These are phyloP conservation scores for Drosophila kurseongensis DNA, from an alignment of 1,140 invertebrate genomes.

Conservation along the genomic window DNA sequence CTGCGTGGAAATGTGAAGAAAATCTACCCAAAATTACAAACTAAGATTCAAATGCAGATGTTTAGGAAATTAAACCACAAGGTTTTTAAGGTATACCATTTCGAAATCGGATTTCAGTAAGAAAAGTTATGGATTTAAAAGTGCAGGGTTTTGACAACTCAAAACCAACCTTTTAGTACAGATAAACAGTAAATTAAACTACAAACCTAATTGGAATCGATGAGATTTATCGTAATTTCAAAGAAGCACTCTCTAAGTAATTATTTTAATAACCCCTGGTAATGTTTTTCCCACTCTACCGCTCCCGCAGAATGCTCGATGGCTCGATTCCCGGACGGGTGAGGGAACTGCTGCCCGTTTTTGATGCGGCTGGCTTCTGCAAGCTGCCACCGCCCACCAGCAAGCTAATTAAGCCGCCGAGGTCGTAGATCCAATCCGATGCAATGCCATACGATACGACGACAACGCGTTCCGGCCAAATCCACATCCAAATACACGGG, in stretches of 20 bases:
- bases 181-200: too few relatives aligned
- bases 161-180: neutral
- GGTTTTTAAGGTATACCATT: neutral
- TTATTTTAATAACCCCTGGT: neutral
- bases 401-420: constrained; percentile 90
- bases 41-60: too few relatives aligned
- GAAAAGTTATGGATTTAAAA: too few relatives aligned
- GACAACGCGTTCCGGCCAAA: constrained; percentile 56
- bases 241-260: neutral
- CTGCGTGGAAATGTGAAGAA: too few relatives aligned
- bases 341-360: constrained; percentile 91
- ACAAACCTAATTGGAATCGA: too few relatives aligned
- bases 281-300: neutral
- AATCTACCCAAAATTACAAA: too few relatives aligned
- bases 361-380: constrained; percentile 91
- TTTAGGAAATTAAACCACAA: too few relatives aligned
- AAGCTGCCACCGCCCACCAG: constrained; percentile 92
- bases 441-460: constrained; percentile 6
- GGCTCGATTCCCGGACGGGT: constrained; percentile 88
- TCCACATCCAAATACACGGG: constrained; percentile 19
- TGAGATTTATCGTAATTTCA: too few relatives aligned
- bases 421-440: constrained; percentile 62
- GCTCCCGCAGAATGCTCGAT: constrained; percentile 85
- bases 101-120: neutral
- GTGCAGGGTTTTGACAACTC: too few relatives aligned